Base-by-base conservation (phyloP, 2,797 vertebrate genomes). In the Propithecus perrieri region DNA sequence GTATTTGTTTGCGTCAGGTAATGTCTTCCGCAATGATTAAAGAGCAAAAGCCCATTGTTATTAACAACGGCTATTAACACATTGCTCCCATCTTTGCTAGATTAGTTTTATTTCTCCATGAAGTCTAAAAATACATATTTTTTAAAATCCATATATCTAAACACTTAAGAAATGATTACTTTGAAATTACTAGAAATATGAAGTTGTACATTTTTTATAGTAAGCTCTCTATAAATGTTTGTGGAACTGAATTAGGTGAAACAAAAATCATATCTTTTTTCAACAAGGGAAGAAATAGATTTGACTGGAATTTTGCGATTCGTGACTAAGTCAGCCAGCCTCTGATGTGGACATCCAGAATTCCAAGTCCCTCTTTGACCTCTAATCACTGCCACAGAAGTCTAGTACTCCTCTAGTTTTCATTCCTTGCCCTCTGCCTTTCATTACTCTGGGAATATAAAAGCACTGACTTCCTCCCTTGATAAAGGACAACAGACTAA, bases 401-500 rank as follows among this genome's bases (percentile, higher is more conserved):
- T 41, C 63, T 50, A 26, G 6, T 0, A 4, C 43, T 76, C 76
- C 18, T 86, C 33, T n/a, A 6, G 50, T 69, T 83, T 46, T 50
- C 48, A 41, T 61, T 63, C 41, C 7, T 53, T 59, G 41, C n/a
- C 28, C 74, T 96, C 50, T 33, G 89, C 17, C 46, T 92, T 95
- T 97, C 67, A 14, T 80, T 80, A 76, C 74, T 98, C 89, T 71
- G 89, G 92, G 33, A 96, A 96, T 95, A 93, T 89, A 97, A 85
- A 97, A 87, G 57, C 18, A 26, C 46, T 80, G 72, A 92, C 97
- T 95, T 98, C 95, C 95, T 97, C 76, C 50, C 94, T 97, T 93
- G 53, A 91, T 96, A 97, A 97, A 98, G 87, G 67, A 97, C 98
- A 98, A 0, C 93, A 98, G 96, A 97, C 90, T 97, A 97, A 98